Conservation (phyloP, 2,113 vertebrate species). For the Boulengeromyrus knoepffleri region DNA sequence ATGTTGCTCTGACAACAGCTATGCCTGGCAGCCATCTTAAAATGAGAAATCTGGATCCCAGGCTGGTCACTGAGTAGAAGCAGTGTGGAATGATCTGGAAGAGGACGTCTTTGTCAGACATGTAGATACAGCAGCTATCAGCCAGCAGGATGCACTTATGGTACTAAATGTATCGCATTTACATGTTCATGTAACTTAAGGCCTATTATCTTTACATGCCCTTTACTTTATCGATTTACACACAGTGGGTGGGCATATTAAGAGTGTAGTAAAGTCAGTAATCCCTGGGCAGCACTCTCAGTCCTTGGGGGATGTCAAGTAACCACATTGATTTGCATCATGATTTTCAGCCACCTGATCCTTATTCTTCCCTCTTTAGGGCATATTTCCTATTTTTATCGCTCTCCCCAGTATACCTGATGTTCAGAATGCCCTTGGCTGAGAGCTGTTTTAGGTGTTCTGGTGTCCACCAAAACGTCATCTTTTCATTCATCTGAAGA, state of each 20-base stretch:
- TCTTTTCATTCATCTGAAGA: not conserved
- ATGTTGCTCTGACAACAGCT: not conserved
- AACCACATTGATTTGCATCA: not conserved
- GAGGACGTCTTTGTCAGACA: not conserved
- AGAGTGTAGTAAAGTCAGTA: not conserved
- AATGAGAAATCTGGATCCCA: not conserved
- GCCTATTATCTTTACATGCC: not conserved
- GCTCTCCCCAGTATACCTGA: not conserved
- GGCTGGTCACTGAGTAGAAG: not conserved
- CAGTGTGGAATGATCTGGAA: not conserved
- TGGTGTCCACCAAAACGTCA: not conserved
- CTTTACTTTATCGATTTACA: not conserved
- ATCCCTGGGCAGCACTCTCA: not conserved
- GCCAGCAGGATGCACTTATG: not conserved
- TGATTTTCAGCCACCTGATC: not conserved
- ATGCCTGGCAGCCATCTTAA: not conserved
- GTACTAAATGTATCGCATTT: not conserved
- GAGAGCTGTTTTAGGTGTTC: not conserved
- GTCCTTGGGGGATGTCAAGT: not conserved
- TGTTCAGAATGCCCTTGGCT: not conserved
- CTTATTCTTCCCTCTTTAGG: not conserved
- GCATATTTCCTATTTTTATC: not conserved
- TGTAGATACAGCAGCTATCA: not conserved
- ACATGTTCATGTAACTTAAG: not conserved
- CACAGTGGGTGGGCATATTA: not conserved